Evolutionary conservation across 2,797 vertebrate genomes (phyloP), one percentile per base, ranked within the genome.

Genomic region (Leontocebus nigricollis): DNA sequence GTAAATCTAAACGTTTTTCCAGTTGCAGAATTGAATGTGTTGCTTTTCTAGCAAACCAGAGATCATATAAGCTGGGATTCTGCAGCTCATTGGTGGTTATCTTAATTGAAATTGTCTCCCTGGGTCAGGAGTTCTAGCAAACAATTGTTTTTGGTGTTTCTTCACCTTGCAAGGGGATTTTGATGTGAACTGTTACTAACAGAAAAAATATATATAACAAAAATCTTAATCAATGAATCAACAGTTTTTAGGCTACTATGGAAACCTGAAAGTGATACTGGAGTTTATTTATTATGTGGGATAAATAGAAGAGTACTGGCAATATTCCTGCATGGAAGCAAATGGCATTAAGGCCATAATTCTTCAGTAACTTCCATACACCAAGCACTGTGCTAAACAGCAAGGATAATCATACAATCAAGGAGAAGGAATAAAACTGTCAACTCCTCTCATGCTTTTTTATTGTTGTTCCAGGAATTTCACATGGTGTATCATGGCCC

Each of bases 61-160:
- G 75, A 27, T 33, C 11, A 50, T 36, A 17, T 20, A 46, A 79
- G 8, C 30, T 73, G 39, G 20, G n/a, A 26, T 17, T 70, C 80
- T 57, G 22, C 3, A 57, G 4, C 41, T 93, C 73, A 41, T 52
- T 70, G 67, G 9, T 82, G 88, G 59, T 22, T 83, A 19, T 55
- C 48, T 83, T 89, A 55, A 61, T 14, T 88, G n/a, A 95, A 96
- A 95, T 84, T 44, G 79, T 67, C 70, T 82, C 59, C 52, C 55
- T n/a, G 59, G 39, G 33, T 67, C 55, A 72, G 24, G 26, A 4
- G 50, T 94, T 96, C 70, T 61, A 88, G 85, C 14, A 15, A 70
- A 64, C 41, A 61, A 44, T 89, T 15, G 39, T 12, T 72, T 82
- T 90, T 17, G 33, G 6, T 50, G 19, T 89, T 36, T 88, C 52